Percentiles rank a stretch among this genome's conserved stretches.
Evolutionary conservation across 2,797 vertebrate species (phyloP).

Genomic region (Pangasius sanitwongsei): DNA sequence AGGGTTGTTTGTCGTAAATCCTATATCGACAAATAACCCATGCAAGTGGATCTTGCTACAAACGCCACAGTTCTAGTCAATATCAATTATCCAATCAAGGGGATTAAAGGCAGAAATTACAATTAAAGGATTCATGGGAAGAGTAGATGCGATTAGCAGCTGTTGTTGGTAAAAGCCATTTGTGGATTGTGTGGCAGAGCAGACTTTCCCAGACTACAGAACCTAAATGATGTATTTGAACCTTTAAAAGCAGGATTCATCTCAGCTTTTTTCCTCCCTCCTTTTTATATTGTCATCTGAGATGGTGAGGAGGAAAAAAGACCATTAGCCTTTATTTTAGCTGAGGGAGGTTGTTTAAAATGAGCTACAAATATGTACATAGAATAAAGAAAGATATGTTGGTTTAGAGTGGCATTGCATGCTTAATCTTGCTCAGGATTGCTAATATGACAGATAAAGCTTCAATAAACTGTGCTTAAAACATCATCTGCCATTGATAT

Average conservation of each 20-base stretch:
- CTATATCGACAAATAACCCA: conserved; percentile 14
- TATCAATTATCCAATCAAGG: conserved; percentile 47
- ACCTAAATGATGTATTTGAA: not conserved
- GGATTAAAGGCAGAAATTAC: conserved; percentile 33
- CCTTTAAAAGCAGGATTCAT: conserved; percentile 9
- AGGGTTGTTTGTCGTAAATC: conserved; percentile 49
- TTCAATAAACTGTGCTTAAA: conserved; percentile 17
- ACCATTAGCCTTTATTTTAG: not conserved
- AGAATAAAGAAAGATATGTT: not conserved
- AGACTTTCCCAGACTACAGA: not conserved
- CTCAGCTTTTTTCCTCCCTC: not conserved
- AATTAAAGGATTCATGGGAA: conserved; percentile 48
- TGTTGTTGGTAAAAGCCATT: conserved; percentile 33
- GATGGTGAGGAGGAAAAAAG: not conserved
- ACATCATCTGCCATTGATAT: not conserved
- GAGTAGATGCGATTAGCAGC: conserved; percentile 26
- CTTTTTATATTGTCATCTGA: not conserved
- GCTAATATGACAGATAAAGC: conserved; percentile 17
- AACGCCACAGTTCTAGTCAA: conserved; percentile 42
- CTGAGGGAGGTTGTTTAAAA: not conserved
- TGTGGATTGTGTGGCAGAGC: conserved; percentile 31
- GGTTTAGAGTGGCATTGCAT: conserved; percentile 16
- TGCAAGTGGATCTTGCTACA: conserved; percentile 36
- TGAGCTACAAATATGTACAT: not conserved
- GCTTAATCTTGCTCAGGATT: conserved; percentile 25